Evolutionary conservation across 2,888 invertebrate species (phyloP), one percentile per base, ranked within the genome.

Genomic region (Spodoptera exigua): DNA sequence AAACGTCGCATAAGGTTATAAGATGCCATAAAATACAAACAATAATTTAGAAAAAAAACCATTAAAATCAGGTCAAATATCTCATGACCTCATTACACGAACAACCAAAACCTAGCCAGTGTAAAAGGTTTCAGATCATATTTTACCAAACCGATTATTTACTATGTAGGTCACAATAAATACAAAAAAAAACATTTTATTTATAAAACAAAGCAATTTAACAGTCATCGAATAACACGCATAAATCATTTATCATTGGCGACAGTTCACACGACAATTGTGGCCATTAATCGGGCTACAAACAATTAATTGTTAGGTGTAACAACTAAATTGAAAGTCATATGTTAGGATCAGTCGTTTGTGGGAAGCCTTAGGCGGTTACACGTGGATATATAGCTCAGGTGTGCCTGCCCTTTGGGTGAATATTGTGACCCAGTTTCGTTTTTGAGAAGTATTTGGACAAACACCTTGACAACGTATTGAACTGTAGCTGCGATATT

Each of bases 391-490:
- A 58, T 63, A 54, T 54, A 49, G 53, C 49, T 64, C 55, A 72
- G 57, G 67, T 49, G 58, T 66, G 66, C 70, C 57, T 64, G 49
- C 41, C 69, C 46, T 39, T 44, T 36, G 44, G 52, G 16, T 41
- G 58, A 21, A 57, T 57, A 61, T 51, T 54, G 48, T 72, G 70
- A 67, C 75, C 67, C 61, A 73, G 58, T 73, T 74, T 54, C 41
- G 21, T 36, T 43, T 65, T 47, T 17, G 35, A 56, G 56, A 52
- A 54, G 32, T 51, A 65, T 57, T 46, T 16, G 58, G 43, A 55
- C 37, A 54, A 49, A 55, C 17, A 43, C 47, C n/a, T 45, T 46
- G 36, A 27, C 40, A 35, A n/a, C 16, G n/a, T 48, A 44, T 60
- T 52, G 59, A 44, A 37, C 3, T 16, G 46, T 11, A 9, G 5